Evolutionary conservation across 1,140 invertebrate species (phyloP).

Genomic region (Eubasilissa regina): DNA sequence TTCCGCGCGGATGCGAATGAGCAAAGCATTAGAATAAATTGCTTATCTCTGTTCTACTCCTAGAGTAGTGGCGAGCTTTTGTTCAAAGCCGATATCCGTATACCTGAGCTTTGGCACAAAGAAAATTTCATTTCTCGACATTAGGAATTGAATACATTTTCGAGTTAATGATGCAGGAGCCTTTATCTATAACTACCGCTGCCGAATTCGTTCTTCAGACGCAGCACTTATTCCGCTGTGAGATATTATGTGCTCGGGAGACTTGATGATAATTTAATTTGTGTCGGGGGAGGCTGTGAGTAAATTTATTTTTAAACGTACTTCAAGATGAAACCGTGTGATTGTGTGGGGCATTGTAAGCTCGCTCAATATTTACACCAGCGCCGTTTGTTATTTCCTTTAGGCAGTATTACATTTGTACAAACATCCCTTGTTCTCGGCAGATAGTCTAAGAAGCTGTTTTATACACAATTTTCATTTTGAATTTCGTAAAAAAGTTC

Average conservation of each 20-base stretch:
- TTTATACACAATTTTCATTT: too few relatives aligned
- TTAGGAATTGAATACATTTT: constrained; percentile 59
- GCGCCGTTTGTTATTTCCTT: constrained; percentile 17
- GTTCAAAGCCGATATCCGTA: constrained; percentile 41
- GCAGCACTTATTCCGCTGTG: constrained; percentile 19
- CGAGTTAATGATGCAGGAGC: constrained; percentile 58
- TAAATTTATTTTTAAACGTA: constrained; percentile 39
- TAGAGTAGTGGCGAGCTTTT: constrained; percentile 28
- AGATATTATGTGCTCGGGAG: constrained; percentile 21
- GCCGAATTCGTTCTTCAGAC: constrained; percentile 43
- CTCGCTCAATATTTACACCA: neutral
- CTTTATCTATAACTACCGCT: constrained; percentile 56
- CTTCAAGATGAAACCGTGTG: constrained; percentile 12
- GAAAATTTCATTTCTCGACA: constrained; percentile 55
- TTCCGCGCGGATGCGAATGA: constrained; percentile 50
- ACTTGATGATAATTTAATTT: constrained; percentile 47
- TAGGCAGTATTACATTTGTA: constrained; percentile 27
- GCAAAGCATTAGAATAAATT: constrained; percentile 59
- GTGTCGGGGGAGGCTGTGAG: neutral
- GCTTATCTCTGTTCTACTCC: constrained; percentile 53
- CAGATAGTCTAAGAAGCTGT: neutral
- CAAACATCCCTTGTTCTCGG: neutral
- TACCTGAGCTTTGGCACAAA: constrained; percentile 48
- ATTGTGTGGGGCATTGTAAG: constrained; percentile 25
- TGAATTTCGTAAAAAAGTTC: too few relatives aligned